phyloP scores from a whole-genome alignment of 2,888 invertebrate genomes.

The Cataglyphis altisquamis region DNA sequence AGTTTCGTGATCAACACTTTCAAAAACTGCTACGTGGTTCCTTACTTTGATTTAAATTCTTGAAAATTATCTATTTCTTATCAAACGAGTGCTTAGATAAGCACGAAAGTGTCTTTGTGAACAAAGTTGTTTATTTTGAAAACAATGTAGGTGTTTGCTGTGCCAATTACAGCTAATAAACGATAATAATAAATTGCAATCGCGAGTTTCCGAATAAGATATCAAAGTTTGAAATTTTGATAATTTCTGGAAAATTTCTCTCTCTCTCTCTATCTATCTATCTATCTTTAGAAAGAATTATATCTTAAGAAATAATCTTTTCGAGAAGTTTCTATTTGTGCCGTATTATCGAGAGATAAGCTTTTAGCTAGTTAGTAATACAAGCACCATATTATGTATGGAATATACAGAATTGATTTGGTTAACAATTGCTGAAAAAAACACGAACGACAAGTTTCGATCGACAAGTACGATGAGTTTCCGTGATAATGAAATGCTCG shows the following conservation, averaged over 20 bases:
- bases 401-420: neutral
- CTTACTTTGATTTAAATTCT: neutral
- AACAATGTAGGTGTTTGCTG: neutral
- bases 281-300: neutral
- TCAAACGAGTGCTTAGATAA: constrained; percentile 4
- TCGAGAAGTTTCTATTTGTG: neutral
- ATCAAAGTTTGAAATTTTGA: neutral
- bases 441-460: neutral
- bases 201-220: neutral
- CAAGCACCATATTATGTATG: neutral
- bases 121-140: neutral
- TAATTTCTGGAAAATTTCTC: neutral
- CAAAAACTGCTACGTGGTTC: neutral
- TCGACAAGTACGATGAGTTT: neutral
- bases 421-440: neutral
- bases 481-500: neutral
- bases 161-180: neutral
- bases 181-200: neutral
- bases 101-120: neutral
- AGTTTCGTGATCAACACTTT: neutral
- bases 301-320: neutral
- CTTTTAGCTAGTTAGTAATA: neutral
- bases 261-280: neutral
- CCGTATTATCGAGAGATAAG: neutral
- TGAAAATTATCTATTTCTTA: constrained; percentile 15